Evolutionary conservation across 2,113 vertebrate genomes (phyloP).

Genomic region (Polypterus senegalus): DNA sequence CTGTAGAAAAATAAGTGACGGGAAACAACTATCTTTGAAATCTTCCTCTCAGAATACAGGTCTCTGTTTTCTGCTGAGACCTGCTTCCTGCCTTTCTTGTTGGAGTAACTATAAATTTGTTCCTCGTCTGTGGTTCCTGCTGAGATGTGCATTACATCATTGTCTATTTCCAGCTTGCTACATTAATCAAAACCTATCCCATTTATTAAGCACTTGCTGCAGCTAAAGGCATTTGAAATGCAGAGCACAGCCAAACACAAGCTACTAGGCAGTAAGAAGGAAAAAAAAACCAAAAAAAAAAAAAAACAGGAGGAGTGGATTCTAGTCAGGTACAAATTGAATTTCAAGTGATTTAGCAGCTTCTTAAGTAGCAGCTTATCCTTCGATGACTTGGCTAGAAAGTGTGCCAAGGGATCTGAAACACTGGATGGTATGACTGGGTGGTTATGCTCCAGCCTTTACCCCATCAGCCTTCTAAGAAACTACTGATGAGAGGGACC

Average conservation of each 20-base stretch:
- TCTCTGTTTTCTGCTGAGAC: neutral
- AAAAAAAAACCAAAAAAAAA: constrained; percentile 10
- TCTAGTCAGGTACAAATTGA: constrained; percentile 48
- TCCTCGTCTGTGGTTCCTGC: constrained; percentile 25
- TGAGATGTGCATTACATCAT: constrained; percentile 50
- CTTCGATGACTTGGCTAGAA: constrained; percentile 42
- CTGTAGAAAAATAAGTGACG: too few species aligned
- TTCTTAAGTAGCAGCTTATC: constrained; percentile 40
- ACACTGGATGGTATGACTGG: constrained; percentile 44
- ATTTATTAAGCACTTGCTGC: constrained; percentile 53
- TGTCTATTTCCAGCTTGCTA: constrained; percentile 50
- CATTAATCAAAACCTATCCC: constrained; percentile 53
- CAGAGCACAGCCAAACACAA: constrained; percentile 37
- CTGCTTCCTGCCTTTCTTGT: constrained; percentile 16
- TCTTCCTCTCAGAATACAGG: constrained; percentile 2
- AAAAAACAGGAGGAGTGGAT: constrained; percentile 28
- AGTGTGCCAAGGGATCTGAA: constrained; percentile 35
- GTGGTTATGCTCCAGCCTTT: constrained; percentile 36
- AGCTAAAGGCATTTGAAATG: constrained; percentile 48
- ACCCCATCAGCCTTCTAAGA: constrained; percentile 41
- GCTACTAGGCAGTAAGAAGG: constrained; percentile 41
- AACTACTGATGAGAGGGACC: constrained; percentile 56
- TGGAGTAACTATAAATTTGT: constrained; percentile 23
- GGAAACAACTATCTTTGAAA: neutral
- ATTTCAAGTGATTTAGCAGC: constrained; percentile 56